Percentiles rank a stretch among this genome's conserved stretches.
phyloP scores from a whole-genome alignment of 1,140 invertebrate species.

The Zeugodacus cucurbitae region DNA sequence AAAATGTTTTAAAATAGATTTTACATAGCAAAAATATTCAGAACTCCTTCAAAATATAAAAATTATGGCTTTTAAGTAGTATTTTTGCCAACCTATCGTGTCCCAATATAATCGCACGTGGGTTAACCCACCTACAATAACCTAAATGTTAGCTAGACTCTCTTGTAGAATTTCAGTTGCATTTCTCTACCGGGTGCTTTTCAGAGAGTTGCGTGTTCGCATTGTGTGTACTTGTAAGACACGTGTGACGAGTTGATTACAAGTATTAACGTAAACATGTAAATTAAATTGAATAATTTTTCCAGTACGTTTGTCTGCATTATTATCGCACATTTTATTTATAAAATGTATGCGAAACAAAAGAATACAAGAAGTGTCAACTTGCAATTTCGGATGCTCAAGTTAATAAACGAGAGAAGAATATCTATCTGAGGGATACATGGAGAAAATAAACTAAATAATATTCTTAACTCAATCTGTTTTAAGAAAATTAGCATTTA shows the following conservation, averaged over 20 bases:
- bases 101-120: no score
- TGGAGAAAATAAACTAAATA: not conserved
- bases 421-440: not conserved
- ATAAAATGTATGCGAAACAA: not conserved
- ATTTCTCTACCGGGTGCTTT: no score
- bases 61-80: no score
- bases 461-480: not conserved
- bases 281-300: not conserved
- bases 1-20: no score
- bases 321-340: not conserved
- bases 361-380: not conserved
- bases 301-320: not conserved
- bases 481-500: not conserved
- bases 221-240: no score
- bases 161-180: no score
- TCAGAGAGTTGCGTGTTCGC: no score
- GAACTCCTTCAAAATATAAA: no score
- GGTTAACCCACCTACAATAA: no score
- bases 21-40: no score
- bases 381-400: not conserved
- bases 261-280: not conserved
- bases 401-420: not conserved
- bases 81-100: no score
- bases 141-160: no score
- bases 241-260: not conserved